Evolutionary conservation across 2,888 invertebrate species (phyloP).

Genomic region (Leucoma salicis): DNA sequence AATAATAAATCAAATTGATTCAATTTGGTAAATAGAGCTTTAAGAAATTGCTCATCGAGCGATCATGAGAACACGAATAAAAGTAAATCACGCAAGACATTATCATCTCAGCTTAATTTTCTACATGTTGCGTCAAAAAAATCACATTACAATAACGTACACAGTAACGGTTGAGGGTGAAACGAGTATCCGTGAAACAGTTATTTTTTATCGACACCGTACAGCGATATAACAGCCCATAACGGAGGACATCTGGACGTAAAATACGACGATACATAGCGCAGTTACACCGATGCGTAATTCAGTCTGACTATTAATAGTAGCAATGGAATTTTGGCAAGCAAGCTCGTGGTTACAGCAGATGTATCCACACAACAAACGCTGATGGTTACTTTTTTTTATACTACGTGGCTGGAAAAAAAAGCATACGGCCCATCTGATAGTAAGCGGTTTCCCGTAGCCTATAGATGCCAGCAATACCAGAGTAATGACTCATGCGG

Average conservation of each 20-base stretch:
- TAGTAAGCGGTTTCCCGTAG: too few species aligned
- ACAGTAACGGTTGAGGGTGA: slow-evolving; percentile 8
- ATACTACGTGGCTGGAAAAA: too few species aligned
- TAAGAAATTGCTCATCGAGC: too few species aligned
- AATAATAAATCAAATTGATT: too few species aligned
- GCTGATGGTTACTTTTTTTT: too few species aligned
- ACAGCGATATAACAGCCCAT: slow-evolving; percentile 29
- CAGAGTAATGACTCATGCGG: too few species aligned
- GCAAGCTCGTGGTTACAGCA: neutral
- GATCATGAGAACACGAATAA: too few species aligned
- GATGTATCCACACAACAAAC: too few species aligned
- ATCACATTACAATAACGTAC: slow-evolving; percentile 14
- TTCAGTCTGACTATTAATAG: slow-evolving; percentile 11
- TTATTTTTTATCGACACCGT: slow-evolving; percentile 46
- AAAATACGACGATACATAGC: slow-evolving; percentile 38
- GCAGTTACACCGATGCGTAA: slow-evolving; percentile 21
- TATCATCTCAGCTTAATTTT: slow-evolving; percentile 14
- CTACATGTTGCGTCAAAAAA: slow-evolving; percentile 20
- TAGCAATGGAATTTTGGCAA: slow-evolving; percentile 19
- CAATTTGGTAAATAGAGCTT: too few species aligned
- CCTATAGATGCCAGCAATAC: too few species aligned
- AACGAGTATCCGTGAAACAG: slow-evolving; percentile 22
- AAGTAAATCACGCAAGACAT: slow-evolving; percentile 5
- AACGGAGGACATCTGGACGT: slow-evolving; percentile 38
- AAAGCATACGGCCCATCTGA: too few species aligned